Percentiles rank a stretch among this genome's conserved stretches.
phyloP scores from a whole-genome alignment of 2,888 invertebrate genomes.

The Drosophila cognata region DNA sequence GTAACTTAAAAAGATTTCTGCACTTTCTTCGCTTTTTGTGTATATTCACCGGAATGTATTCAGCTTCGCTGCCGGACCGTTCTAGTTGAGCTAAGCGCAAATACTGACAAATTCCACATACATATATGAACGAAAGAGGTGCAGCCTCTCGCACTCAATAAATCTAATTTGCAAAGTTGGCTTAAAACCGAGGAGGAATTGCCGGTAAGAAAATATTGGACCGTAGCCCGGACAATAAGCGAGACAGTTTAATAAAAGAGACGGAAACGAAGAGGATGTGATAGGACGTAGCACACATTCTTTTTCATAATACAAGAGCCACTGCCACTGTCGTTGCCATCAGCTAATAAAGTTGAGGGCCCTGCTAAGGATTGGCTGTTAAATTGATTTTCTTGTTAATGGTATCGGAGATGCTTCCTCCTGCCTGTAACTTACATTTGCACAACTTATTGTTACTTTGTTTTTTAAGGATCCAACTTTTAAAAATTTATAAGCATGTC shows the following conservation, averaged over 20 bases:
- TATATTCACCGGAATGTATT: background rate
- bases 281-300: conserved; percentile 42
- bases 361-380: conserved; percentile 20
- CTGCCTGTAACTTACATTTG: background rate
- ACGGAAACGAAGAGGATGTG: conserved; percentile 47
- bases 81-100: conserved; percentile 47
- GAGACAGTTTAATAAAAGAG: conserved; percentile 38
- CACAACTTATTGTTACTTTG: background rate
- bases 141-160: conserved; percentile 48
- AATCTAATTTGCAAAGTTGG: conserved; percentile 43
- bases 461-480: background rate
- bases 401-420: background rate
- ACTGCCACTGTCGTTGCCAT: conserved; percentile 11
- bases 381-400: conserved; percentile 16
- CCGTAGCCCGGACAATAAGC: conserved; percentile 16
- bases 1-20: conserved; percentile 8
- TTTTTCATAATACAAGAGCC: conserved; percentile 29
- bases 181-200: conserved; percentile 40
- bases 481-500: background rate
- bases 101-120: conserved; percentile 47
- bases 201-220: conserved; percentile 40
- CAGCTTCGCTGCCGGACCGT: conserved; percentile 26
- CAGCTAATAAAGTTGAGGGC: conserved; percentile 44
- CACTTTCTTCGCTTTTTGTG: background rate
- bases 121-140: conserved; percentile 37